phyloP scores from a whole-genome alignment of 2,113 vertebrate species.

The Ciconia maguari region DNA sequence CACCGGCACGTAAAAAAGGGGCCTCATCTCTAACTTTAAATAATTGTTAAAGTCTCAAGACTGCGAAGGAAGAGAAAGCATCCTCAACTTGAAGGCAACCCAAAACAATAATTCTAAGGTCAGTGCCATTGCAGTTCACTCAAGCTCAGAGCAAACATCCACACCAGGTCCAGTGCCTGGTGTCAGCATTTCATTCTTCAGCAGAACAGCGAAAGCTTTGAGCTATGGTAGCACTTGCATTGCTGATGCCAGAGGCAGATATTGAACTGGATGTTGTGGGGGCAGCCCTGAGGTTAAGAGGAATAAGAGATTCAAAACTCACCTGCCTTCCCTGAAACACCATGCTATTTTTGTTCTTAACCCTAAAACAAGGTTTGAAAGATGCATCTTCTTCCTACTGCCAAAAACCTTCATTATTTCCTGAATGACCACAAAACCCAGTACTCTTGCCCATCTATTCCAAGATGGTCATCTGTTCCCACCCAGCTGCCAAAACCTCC shows the following conservation, averaged over 20 bases:
- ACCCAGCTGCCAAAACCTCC: constrained; percentile 67
- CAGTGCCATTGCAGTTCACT: fast-evolving
- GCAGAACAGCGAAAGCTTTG: not conserved
- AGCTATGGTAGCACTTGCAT: not conserved
- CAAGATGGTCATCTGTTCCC: constrained; percentile 61
- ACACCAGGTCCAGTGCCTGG: not conserved
- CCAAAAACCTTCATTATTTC: constrained; percentile 41
- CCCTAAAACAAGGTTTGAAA: constrained; percentile 1
- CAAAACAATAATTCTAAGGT: not conserved
- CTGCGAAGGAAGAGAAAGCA: not conserved
- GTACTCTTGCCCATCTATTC: constrained; percentile 15
- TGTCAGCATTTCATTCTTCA: not conserved
- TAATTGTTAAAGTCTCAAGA: not conserved
- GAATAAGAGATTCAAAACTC: not conserved
- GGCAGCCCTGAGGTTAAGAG: not conserved
- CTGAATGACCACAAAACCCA: constrained; percentile 48
- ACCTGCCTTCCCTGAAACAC: not conserved
- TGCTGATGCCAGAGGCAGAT: not conserved
- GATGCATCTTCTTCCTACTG: not conserved
- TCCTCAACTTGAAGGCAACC: not conserved
- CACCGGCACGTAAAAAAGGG: not conserved
- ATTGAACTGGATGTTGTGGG: not conserved
- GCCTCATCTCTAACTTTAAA: not conserved
- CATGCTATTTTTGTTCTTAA: not conserved
- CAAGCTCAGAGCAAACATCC: not conserved